Conservation (phyloP, 2,888 invertebrate species). For the Lysandra bellargus region DNA sequence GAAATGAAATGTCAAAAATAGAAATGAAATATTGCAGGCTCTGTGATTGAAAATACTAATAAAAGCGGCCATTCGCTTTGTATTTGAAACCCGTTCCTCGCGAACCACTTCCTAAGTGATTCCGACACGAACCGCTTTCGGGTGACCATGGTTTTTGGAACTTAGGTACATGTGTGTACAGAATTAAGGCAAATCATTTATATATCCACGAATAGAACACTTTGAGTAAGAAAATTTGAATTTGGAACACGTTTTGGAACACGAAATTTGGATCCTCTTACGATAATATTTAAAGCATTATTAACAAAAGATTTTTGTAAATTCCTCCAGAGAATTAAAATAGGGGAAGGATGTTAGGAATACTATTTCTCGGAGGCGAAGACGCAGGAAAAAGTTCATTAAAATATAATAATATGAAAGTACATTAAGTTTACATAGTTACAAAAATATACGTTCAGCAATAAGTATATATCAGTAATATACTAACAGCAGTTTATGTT, state of each 20-base stretch:
- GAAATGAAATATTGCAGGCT: constrained; percentile 3
- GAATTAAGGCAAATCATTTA: not conserved
- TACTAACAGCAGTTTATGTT: constrained; percentile 36
- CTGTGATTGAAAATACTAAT: constrained; percentile 30
- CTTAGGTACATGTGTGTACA: not conserved
- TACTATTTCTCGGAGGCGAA: too few relatives aligned
- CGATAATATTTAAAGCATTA: too few relatives aligned
- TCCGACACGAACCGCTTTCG: constrained; percentile 31
- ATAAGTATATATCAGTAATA: not conserved
- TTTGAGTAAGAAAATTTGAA: not conserved
- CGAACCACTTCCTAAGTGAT: constrained; percentile 31
- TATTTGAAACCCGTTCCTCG: constrained; percentile 16
- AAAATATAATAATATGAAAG: too few relatives aligned
- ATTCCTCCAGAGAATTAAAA: too few relatives aligned
- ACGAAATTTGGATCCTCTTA: too few relatives aligned
- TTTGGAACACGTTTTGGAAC: too few relatives aligned
- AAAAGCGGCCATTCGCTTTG: constrained; percentile 24
- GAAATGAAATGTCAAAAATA: constrained; percentile 24
- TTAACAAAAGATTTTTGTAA: too few relatives aligned
- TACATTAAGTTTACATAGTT: too few relatives aligned
- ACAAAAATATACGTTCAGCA: too few relatives aligned
- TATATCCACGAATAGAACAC: too few relatives aligned
- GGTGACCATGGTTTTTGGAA: constrained; percentile 34
- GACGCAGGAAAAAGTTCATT: too few relatives aligned
- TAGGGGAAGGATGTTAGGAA: too few relatives aligned